Evolutionary conservation across 2,888 invertebrate species (phyloP).

Genomic region (Orchestes rusci): DNA sequence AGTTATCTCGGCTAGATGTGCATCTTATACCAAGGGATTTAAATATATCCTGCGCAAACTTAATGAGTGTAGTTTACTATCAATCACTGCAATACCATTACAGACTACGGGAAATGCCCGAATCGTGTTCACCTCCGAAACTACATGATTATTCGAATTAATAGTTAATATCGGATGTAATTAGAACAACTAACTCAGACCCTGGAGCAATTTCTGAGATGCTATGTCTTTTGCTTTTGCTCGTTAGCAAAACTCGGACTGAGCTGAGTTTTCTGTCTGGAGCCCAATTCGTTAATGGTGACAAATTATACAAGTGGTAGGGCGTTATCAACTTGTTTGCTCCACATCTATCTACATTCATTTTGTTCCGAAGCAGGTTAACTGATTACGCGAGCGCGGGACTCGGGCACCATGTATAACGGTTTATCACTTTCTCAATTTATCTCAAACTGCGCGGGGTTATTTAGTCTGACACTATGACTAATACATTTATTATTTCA

Average conservation of each 20-base stretch:
- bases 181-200: constrained; percentile 15
- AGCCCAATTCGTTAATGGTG: too few relatives aligned
- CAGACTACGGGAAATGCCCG: constrained; percentile 13
- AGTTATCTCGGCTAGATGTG: too few relatives aligned
- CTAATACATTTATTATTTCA: constrained; percentile 24
- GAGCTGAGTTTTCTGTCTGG: too few relatives aligned
- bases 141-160: constrained; percentile 19
- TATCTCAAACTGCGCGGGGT: constrained; percentile 16
- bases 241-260: too few relatives aligned
- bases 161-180: constrained; percentile 18
- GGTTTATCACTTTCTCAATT: constrained; percentile 17
- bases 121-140: constrained; percentile 15
- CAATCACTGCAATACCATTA: too few relatives aligned
- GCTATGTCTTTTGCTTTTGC: constrained; percentile 9
- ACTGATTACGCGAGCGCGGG: constrained; percentile 12
- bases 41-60: too few relatives aligned
- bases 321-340: neutral
- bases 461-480: constrained; percentile 22
- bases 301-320: too few relatives aligned
- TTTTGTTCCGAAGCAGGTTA: constrained; percentile 4
- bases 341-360: constrained; percentile 2
- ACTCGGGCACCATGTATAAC: constrained; percentile 10
- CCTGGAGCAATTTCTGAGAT: constrained; percentile 11
- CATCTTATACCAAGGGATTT: too few relatives aligned
- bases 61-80: too few relatives aligned